Evolutionary conservation across 2,113 vertebrate genomes (phyloP).

Genomic region (Columbina picui): DNA sequence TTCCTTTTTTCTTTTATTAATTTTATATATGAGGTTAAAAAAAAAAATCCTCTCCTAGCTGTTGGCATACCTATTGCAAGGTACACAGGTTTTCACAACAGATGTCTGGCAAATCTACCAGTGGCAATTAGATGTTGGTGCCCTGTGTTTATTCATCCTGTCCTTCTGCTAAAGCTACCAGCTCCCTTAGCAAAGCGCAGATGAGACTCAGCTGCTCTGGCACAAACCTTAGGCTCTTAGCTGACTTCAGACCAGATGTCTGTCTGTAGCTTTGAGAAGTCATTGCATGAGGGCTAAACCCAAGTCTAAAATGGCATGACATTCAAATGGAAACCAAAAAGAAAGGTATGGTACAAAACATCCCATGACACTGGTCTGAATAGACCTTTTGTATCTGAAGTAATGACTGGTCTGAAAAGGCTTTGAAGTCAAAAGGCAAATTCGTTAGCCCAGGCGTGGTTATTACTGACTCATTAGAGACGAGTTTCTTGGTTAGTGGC

Average conservation of each 20-base stretch:
- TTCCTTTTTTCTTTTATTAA: not conserved
- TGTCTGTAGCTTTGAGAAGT: not conserved
- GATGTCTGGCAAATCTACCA: not conserved
- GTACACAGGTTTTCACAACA: not conserved
- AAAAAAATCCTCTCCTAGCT: not conserved
- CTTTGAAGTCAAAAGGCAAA: not conserved
- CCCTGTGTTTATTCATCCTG: not conserved
- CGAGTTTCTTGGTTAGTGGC: not conserved
- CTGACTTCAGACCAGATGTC: rapidly evolving
- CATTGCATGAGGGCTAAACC: not conserved
- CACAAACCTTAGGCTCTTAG: not conserved
- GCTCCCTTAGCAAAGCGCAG: not conserved
- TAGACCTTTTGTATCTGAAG: not conserved
- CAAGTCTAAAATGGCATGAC: not conserved
- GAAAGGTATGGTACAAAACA: not conserved
- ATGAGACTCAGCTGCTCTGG: not conserved
- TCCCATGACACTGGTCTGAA: not conserved
- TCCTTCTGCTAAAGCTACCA: not conserved
- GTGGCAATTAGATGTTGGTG: not conserved
- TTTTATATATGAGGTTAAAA: not conserved
- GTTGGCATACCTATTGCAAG: not conserved
- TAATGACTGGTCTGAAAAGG: not conserved
- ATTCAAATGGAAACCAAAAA: not conserved
- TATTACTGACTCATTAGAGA: not conserved
- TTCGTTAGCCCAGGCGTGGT: not conserved